A percentile compares a stretch with the other conserved stretches of the same genome.
phyloP scores from a whole-genome alignment of 2,797 vertebrate species.

The Sandelia bainsii region DNA sequence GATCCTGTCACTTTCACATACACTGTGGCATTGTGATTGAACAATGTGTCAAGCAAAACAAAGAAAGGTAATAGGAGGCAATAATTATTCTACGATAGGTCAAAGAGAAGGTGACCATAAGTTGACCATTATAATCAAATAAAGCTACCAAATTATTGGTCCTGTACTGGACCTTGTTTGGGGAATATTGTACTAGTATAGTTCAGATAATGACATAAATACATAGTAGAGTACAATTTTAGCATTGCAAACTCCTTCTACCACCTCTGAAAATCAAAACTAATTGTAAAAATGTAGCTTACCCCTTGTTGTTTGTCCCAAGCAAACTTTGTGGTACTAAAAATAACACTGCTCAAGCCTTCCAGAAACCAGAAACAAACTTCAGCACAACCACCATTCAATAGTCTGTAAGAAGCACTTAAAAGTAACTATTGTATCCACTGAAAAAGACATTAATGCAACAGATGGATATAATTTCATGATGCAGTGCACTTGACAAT shows the following conservation, averaged over 20 bases:
- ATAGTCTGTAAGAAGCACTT: slow-evolving; percentile 3
- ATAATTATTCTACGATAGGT: slow-evolving; percentile 55
- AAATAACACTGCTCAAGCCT: background rate
- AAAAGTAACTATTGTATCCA: slow-evolving; percentile 13
- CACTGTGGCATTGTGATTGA: slow-evolving; percentile 47
- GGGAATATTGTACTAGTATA: slow-evolving; percentile 3
- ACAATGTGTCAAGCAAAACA: slow-evolving; percentile 54
- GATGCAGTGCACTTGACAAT: slow-evolving; percentile 30
- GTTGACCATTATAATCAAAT: slow-evolving; percentile 42
- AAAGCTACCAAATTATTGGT: slow-evolving; percentile 32
- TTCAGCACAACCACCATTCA: background rate
- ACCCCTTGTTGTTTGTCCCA: background rate
- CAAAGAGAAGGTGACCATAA: slow-evolving; percentile 33
- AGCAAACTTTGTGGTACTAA: background rate
- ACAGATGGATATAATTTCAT: slow-evolving; percentile 23
- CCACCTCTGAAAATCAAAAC: background rate
- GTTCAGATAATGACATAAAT: background rate
- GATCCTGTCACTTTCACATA: slow-evolving; percentile 60
- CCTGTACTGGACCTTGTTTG: slow-evolving; percentile 1
- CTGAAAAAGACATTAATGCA: slow-evolving; percentile 19
- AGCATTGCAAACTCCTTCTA: slow-evolving; percentile 1
- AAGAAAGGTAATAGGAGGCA: slow-evolving; percentile 54
- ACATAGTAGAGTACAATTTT: no score
- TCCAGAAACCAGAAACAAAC: slow-evolving; percentile 22
- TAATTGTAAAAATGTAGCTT: background rate